Conservation (phyloP, 2,888 invertebrate species). For the Habrosyne pyritoides region DNA sequence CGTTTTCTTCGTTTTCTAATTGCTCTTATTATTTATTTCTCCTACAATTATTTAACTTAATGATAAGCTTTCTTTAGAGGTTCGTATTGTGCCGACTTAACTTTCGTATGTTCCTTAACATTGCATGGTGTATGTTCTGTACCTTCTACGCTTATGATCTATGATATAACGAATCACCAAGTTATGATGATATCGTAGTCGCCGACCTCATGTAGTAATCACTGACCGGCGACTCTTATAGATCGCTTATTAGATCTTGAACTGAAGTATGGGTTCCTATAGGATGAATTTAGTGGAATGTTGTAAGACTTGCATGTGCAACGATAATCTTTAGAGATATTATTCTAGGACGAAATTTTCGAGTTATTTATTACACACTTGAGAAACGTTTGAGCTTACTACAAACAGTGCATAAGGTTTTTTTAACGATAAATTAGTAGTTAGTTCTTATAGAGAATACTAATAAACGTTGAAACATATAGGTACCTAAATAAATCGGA, state of each 20-base stretch:
- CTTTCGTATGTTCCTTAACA: slow-evolving; percentile 13
- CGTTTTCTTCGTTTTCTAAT: slow-evolving; percentile 44
- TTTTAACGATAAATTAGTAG: slow-evolving; percentile 27
- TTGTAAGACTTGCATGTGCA: slow-evolving; percentile 44
- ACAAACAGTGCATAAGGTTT: slow-evolving; percentile 25
- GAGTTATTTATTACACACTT: slow-evolving; percentile 23
- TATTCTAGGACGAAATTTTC: slow-evolving; percentile 38
- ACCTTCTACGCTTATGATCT: slow-evolving; percentile 8
- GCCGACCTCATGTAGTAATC: slow-evolving; percentile 15
- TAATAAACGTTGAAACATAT: slow-evolving; percentile 42
- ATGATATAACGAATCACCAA: slow-evolving; percentile 9
- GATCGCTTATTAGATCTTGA: slow-evolving; percentile 62
- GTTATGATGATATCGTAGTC: background rate
- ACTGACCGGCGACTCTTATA: slow-evolving; percentile 17
- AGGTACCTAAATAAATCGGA: slow-evolving; percentile 50
- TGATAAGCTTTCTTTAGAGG: slow-evolving; percentile 20
- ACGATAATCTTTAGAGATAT: slow-evolving; percentile 47
- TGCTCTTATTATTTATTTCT: slow-evolving; percentile 62
- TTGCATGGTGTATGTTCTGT: slow-evolving; percentile 11
- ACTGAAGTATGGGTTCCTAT: slow-evolving; percentile 80
- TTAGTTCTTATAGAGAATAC: slow-evolving; percentile 45
- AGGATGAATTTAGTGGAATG: slow-evolving; percentile 65
- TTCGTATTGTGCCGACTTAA: slow-evolving; percentile 15
- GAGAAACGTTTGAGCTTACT: slow-evolving; percentile 24
- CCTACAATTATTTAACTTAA: slow-evolving; percentile 35